A percentile compares a stretch with the other conserved stretches of the same genome.
Conservation (phyloP, 2,888 invertebrate genomes). For the Invenusta paracnida region DNA sequence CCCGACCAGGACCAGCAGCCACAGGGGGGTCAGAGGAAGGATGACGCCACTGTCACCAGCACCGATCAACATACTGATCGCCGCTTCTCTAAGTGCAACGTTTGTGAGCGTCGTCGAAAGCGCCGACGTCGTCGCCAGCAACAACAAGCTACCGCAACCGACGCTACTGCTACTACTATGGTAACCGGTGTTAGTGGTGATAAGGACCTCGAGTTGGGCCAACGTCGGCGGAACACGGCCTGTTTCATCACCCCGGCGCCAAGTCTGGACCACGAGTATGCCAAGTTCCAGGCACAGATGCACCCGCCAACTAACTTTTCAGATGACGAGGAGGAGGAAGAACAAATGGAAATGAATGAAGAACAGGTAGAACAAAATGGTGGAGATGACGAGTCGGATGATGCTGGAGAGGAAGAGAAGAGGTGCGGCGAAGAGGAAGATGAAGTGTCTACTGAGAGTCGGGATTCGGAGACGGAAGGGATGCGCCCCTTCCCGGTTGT, state of each 20-base stretch:
- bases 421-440: background rate
- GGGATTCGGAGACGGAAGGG: background rate
- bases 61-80: background rate
- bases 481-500: too few relatives aligned
- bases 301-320: background rate
- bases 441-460: background rate
- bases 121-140: background rate
- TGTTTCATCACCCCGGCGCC: constrained; percentile 34
- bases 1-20: too few relatives aligned
- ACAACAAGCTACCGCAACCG: background rate
- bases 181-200: background rate
- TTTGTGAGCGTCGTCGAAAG: background rate
- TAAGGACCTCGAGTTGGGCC: too few relatives aligned
- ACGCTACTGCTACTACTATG: background rate
- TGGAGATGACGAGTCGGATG: background rate
- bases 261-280: constrained; percentile 36
- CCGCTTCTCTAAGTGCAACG: background rate
- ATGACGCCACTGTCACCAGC: background rate
- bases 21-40: too few relatives aligned
- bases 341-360: background rate
- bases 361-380: background rate
- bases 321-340: background rate
- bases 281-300: constrained; percentile 33
- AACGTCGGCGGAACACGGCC: background rate
- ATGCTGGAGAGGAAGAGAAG: background rate